phyloP scores from a whole-genome alignment of 53 echinoderm and acorn worm genomes.

The Stichopus horrens region DNA sequence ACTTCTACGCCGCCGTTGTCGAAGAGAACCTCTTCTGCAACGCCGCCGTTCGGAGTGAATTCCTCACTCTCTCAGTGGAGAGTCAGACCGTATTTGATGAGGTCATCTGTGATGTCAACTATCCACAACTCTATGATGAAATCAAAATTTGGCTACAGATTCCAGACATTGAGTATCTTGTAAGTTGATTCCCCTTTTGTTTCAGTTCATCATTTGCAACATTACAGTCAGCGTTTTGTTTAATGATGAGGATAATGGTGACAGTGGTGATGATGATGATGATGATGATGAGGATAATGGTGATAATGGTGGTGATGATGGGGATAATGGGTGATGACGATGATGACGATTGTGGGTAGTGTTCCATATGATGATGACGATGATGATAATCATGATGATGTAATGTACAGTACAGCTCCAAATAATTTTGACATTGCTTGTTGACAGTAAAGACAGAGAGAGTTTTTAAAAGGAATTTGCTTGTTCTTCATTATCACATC shows the following conservation, averaged over 20 bases:
- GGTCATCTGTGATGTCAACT: constrained; percentile 28
- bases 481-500: no score
- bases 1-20: neutral
- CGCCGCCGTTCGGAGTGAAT: neutral
- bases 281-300: no score
- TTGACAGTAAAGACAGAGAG: no score
- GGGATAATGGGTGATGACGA: no score
- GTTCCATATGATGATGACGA: no score
- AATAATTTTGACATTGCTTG: neutral
- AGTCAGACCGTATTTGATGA: neutral
- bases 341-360: no score
- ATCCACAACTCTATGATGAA: neutral
- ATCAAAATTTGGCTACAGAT: neutral
- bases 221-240: no score
- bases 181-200: neutral
- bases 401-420: neutral
- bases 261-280: no score
- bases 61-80: neutral
- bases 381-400: neutral
- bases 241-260: no score
- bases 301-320: no score
- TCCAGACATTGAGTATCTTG: constrained; percentile 4
- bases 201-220: no score
- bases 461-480: no score
- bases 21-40: constrained; percentile 37